Base-by-base conservation (phyloP, 2,113 vertebrate species). In the Galeopterus variegatus region DNA sequence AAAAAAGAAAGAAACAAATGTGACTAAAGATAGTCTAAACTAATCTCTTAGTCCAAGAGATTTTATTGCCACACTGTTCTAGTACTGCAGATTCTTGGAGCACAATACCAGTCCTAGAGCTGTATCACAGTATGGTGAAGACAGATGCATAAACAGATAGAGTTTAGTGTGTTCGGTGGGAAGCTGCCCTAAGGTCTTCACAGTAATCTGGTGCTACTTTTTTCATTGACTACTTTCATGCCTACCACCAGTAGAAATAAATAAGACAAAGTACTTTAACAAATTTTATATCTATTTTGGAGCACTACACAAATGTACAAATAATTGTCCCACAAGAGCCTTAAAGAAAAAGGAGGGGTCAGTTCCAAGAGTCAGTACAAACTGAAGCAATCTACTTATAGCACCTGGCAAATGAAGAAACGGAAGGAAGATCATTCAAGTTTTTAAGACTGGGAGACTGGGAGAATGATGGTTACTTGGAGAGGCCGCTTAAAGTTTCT, bases 171-270 rank as follows among this genome's bases (percentile, higher is more conserved):
- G 69, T 36, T 73, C 19, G 28, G 8, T 33, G 6, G n/a, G 41
- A 36, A 24, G 21, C 56, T 77, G 65, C 18, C 52, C 58, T 21
- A 50, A 94, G 19, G 8, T 80, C 52, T 81, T 60, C 92, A 24
- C 18, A 88, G 14, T 36, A 31, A 12, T 48, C 64, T 50, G 28
- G 18, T 26, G n/a, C 4, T 69, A 41, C 14, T 90, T 79, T 54
- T 56, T 75, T 60, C 45, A 65, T 48, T 14, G 21, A 93, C 48
- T 72, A 85, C 23, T 73, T 95, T 67, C 41, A 54, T 4, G 80
- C 45, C 56, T 67, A 92, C 12, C 58, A 95, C 17, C n/a, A 85
- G 52, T 92, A 65, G 93, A 93, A 87, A 70, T 73, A 90, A 88
- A 8, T 41, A 73, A 88, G 15, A 80, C 48, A 65, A 83, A 92